A percentile compares a stretch with the other conserved stretches of the same genome.
Evolutionary conservation across 30 jellyfish, hydroid and myxozoan species (phyloP).

Genomic region (Hydractinia symbiolongicarpus): DNA sequence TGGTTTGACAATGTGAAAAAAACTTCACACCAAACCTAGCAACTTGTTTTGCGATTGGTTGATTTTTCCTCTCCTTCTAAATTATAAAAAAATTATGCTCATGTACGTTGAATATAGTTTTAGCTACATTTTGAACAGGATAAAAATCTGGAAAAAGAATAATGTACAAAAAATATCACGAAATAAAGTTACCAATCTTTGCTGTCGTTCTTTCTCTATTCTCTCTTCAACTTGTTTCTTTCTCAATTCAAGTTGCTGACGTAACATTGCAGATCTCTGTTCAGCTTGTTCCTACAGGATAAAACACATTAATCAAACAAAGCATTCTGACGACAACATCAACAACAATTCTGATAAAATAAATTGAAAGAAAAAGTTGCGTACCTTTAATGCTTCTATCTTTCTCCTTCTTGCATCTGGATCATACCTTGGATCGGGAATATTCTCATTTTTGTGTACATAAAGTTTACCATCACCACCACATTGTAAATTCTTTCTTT

Average conservation of each 20-base stretch:
- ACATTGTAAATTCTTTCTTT: slow-evolving; percentile 41
- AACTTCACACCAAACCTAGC: too few species aligned
- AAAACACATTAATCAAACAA: background rate
- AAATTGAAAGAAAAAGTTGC: background rate
- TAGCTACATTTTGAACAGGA: too few species aligned
- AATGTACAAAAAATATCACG: background rate
- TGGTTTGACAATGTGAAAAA: too few species aligned
- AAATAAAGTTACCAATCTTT: slow-evolving; percentile 20
- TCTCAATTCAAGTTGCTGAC: slow-evolving; percentile 56
- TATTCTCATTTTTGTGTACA: slow-evolving; percentile 11
- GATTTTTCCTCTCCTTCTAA: too few species aligned
- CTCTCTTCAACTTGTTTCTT: slow-evolving; percentile 46
- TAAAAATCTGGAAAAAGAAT: too few species aligned
- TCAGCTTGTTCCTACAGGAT: slow-evolving; percentile 73
- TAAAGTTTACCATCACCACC: slow-evolving; percentile 26
- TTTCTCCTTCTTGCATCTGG: slow-evolving; percentile 81
- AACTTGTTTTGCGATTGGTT: too few species aligned
- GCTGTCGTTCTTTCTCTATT: slow-evolving; percentile 54
- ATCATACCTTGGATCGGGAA: slow-evolving; percentile 68
- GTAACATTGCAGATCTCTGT: slow-evolving; percentile 56
- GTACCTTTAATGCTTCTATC: slow-evolving; percentile 83
- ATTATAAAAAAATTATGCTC: too few species aligned
- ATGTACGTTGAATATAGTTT: too few species aligned
- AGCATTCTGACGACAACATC: background rate
- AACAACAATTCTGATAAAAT: background rate